Evolutionary conservation across 2,888 invertebrate species (phyloP).

Genomic region (Tetragonula carbonaria): DNA sequence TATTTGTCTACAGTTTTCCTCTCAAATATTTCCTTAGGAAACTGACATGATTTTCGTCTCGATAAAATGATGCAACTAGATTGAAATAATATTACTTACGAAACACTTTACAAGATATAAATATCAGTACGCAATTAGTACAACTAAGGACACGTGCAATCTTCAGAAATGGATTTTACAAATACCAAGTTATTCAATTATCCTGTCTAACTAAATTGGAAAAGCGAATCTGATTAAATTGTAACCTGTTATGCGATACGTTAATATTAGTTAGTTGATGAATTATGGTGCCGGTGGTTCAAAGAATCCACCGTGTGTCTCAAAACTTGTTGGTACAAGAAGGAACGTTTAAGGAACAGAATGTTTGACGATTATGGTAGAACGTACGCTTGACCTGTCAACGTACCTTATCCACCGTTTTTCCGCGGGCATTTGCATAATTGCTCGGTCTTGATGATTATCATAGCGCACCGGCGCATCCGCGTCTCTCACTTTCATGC

Average conservation of each 20-base stretch:
- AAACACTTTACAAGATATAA: too few species aligned
- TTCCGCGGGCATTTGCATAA: conserved; percentile 33
- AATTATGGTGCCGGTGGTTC: not conserved
- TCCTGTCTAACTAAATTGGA: not conserved
- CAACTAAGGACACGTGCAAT: too few species aligned
- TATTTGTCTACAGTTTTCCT: too few species aligned
- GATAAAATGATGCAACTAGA: too few species aligned
- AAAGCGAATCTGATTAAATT: not conserved
- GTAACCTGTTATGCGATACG: not conserved
- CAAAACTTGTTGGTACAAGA: too few species aligned
- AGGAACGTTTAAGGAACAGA: not conserved
- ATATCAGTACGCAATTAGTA: too few species aligned
- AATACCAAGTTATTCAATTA: not conserved
- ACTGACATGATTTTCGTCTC: too few species aligned
- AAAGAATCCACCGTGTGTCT: not conserved
- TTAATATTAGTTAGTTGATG: not conserved
- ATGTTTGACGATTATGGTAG: not conserved
- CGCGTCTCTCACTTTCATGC: conserved; percentile 49
- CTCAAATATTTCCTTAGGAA: too few species aligned
- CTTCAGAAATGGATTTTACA: too few species aligned
- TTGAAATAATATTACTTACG: too few species aligned
- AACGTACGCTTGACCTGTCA: not conserved
- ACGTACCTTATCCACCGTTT: not conserved
- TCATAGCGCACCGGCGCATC: conserved; percentile 22
- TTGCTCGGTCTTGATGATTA: conserved; percentile 27